Evolutionary conservation across 2,113 vertebrate species (phyloP).

Genomic region (Nicator chloris): DNA sequence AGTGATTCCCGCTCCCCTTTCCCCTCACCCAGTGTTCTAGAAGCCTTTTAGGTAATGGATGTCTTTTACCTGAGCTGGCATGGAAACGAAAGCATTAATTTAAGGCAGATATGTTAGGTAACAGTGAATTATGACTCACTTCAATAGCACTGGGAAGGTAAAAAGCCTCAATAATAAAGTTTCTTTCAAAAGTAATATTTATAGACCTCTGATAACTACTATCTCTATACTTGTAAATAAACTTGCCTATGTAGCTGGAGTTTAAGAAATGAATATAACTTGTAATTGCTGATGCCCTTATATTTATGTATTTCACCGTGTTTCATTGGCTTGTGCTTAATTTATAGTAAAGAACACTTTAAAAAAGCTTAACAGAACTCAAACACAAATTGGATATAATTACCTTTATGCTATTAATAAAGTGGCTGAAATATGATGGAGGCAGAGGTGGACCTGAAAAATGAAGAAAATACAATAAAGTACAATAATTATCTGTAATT

Average conservation of each 20-base stretch:
- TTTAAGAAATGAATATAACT: neutral
- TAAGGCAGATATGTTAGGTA: neutral
- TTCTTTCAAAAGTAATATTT: neutral
- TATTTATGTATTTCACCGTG: neutral
- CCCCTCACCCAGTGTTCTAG: neutral
- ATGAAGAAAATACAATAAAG: neutral
- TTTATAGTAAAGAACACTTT: neutral
- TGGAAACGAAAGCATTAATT: neutral
- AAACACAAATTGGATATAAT: neutral
- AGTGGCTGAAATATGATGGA: conserved; percentile 69
- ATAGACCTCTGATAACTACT: neutral
- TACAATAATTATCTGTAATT: neutral
- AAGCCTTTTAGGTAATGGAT: neutral
- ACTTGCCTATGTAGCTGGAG: neutral
- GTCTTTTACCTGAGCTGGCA: neutral
- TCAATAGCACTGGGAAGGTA: neutral
- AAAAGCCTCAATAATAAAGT: neutral
- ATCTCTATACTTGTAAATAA: neutral
- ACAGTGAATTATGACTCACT: neutral
- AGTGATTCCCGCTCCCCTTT: neutral
- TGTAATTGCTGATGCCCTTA: neutral
- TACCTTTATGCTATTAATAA: conserved; percentile 74
- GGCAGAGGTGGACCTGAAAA: conserved; percentile 73
- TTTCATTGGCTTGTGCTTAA: neutral
- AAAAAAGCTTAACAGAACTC: neutral